Conservation (phyloP, 2,113 vertebrate genomes). For the Bagarius yarrelli region DNA sequence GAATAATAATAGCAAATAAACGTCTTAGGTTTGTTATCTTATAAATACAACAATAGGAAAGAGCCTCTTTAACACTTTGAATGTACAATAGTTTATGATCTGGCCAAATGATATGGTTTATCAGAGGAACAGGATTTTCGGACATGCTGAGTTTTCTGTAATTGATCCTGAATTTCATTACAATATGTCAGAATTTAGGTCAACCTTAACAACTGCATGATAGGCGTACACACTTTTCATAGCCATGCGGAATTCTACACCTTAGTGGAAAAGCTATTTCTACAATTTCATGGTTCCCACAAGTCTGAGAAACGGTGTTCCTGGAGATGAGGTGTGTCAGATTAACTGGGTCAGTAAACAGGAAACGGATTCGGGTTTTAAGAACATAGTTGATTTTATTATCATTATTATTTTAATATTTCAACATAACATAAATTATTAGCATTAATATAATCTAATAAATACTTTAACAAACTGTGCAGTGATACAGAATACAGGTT, state of each 20-base stretch:
- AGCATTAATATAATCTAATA: neutral
- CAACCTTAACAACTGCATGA: neutral
- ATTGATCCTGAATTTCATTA: neutral
- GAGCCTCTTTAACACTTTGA: neutral
- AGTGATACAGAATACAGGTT: neutral
- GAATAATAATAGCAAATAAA: too few species aligned
- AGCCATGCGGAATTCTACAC: neutral
- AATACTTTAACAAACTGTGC: neutral
- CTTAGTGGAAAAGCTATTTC: neutral
- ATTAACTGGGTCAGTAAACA: neutral
- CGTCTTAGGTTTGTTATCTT: too few species aligned
- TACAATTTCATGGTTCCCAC: neutral
- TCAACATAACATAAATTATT: neutral
- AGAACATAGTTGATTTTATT: neutral
- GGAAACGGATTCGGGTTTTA: neutral
- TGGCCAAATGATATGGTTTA: neutral
- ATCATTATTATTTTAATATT: neutral
- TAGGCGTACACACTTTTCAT: neutral
- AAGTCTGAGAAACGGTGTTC: constrained; percentile 1
- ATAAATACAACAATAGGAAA: neutral
- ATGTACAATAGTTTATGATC: neutral
- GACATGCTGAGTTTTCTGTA: neutral
- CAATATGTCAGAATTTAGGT: neutral
- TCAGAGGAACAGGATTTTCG: neutral
- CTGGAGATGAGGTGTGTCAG: neutral